Percentiles rank a stretch among this genome's conserved stretches.
Evolutionary conservation across 2,888 invertebrate species (phyloP).

Genomic region (Euplagia quadripunctaria): DNA sequence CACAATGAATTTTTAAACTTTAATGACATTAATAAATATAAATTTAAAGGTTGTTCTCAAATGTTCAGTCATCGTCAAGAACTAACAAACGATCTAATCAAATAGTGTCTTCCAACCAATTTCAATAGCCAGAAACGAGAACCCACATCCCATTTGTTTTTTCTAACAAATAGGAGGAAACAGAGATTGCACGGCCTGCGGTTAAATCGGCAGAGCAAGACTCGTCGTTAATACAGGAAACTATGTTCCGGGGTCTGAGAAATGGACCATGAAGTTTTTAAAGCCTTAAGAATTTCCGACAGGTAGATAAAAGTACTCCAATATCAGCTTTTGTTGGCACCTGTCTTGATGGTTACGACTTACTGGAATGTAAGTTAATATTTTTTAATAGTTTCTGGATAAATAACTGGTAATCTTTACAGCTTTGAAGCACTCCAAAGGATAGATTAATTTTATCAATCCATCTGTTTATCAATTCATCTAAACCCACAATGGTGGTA

Average conservation of each 20-base stretch:
- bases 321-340: neutral
- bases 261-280: slow-evolving; percentile 31
- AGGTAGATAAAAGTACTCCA: neutral
- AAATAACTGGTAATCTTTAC: no score
- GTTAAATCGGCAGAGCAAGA: slow-evolving; percentile 52
- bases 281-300: neutral
- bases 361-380: no score
- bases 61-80: neutral
- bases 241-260: slow-evolving; percentile 45
- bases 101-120: slow-evolving; percentile 7
- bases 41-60: neutral
- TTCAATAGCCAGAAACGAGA: slow-evolving; percentile 34
- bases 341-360: no score
- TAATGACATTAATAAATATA: neutral
- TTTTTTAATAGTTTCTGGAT: no score
- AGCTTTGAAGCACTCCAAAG: no score
- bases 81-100: slow-evolving; percentile 10
- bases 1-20: no score
- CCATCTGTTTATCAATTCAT: no score
- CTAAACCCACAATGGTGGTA: no score
- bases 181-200: slow-evolving; percentile 64
- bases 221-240: slow-evolving; percentile 42
- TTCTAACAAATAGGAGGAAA: slow-evolving; percentile 61
- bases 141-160: slow-evolving; percentile 73
- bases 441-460: no score